These are phyloP conservation scores for Euzophera pinguis DNA, from an alignment of 2,888 invertebrate genomes.

Conservation along the genomic window DNA sequence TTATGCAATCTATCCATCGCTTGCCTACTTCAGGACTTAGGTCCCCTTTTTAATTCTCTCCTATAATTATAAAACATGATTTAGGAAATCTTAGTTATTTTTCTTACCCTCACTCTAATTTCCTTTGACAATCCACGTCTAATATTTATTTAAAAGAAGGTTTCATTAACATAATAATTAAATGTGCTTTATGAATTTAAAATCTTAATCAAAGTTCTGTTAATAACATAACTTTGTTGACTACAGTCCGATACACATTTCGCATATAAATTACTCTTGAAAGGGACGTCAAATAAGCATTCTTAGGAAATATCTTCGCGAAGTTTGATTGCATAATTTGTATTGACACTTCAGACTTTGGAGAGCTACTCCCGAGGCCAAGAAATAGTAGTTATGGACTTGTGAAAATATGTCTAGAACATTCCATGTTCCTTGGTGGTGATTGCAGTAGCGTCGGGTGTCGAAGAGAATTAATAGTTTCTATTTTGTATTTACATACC, in stretches of 20 bases:
- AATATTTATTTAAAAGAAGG: conserved; percentile 76
- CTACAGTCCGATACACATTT: conserved; percentile 66
- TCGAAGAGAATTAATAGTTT: too few relatives aligned
- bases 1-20: too few relatives aligned
- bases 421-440: too few relatives aligned
- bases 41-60: too few relatives aligned
- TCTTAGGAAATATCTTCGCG: conserved; percentile 25
- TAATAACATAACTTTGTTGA: conserved; percentile 70
- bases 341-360: not conserved
- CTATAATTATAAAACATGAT: not conserved
- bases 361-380: too few relatives aligned
- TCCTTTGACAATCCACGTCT: conserved; percentile 66
- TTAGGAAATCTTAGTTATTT: conserved; percentile 8
- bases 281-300: conserved; percentile 36
- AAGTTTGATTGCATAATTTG: conserved; percentile 23
- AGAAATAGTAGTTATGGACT: too few relatives aligned
- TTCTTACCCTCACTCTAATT: conserved; percentile 37
- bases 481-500: too few relatives aligned
- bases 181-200: conserved; percentile 77
- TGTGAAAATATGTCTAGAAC: too few relatives aligned
- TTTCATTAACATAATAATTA: conserved; percentile 79
- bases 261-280: conserved; percentile 64
- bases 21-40: too few relatives aligned
- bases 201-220: conserved; percentile 67
- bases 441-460: too few relatives aligned